Evolutionary conservation across 2,888 invertebrate genomes (phyloP), one percentile per base, ranked within the genome.

Genomic region (Lacanobia wlatinum): DNA sequence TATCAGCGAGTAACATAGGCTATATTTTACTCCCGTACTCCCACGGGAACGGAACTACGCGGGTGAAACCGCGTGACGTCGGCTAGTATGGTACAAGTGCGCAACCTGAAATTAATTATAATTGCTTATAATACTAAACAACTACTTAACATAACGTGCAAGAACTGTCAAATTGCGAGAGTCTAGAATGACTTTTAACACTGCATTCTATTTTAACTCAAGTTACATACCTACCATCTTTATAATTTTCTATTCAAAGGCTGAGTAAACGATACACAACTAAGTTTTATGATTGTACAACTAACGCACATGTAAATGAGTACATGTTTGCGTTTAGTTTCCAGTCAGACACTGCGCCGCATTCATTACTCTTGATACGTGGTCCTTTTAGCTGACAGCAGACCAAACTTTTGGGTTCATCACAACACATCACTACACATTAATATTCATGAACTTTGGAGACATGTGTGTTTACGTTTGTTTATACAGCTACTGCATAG

Each of bases 381-480:
- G 23, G 53, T 60, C 59, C 46, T n/a, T 62, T 50, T 63, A 53
- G 40, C 40, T 48, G 43, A 59, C 74, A 16, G 66, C 74, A 16
- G 66, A 60, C 55, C 55, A 55, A 80, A 68, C 63, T 74, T 74
- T 53, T n/a, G 50, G 68, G 53, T 46, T 55, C 68, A 74, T 21
- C 63, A 58, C 53, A 60, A 63, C 73, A 74, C 74, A 63, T 66
- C 59, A 28, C 46, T 52, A 28, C 61, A 9, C 52, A 60, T 74
- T 38, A 73, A 73, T 79, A 78, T 78, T 60, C 55, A 72, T 73
- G 48, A 55, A 79, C 16, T 50, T 59, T 50, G 48, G 53, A 63
- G 62, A 46, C 60, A 7, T 53, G 16, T 62, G n/a, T 43, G 55
- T 58, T 28, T 28, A 52, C 50, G 70, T 12, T 50, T 69, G 50